Percentiles rank a stretch among this genome's conserved stretches.
phyloP scores from a whole-genome alignment of 1,140 invertebrate genomes.

The Lepidurus packardi region DNA sequence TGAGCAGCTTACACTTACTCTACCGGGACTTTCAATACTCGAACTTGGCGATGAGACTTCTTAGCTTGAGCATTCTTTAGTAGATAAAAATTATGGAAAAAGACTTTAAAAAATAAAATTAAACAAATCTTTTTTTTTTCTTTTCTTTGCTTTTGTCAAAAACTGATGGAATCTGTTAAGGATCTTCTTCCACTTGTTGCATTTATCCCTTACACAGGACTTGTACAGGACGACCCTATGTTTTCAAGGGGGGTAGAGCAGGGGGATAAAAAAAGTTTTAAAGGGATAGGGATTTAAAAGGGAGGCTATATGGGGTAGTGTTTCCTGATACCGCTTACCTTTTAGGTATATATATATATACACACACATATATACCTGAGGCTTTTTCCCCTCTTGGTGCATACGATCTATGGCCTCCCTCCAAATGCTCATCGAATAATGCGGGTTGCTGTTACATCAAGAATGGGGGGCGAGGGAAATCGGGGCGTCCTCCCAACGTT shows the following conservation, averaged over 20 bases:
- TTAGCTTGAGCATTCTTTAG: too few relatives aligned
- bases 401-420: constrained; percentile 3
- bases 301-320: not conserved
- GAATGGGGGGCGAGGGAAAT: not conserved
- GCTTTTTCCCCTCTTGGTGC: not conserved
- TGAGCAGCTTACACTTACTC: not conserved
- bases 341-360: not conserved
- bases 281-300: not conserved
- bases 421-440: constrained; percentile 5
- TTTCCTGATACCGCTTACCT: not conserved
- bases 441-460: constrained; percentile 2
- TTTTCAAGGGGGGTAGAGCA: too few relatives aligned
- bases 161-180: not conserved
- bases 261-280: constrained; percentile 1
- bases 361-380: not conserved
- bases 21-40: not conserved
- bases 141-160: not conserved
- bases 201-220: not conserved
- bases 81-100: too few relatives aligned
- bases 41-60: not conserved
- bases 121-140: not conserved
- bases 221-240: not conserved
- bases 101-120: too few relatives aligned
- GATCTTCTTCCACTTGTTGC: constrained; percentile 17
- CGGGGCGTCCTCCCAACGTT: not conserved